A percentile compares a stretch with the other conserved stretches of the same genome.
Conservation (phyloP, 1,140 invertebrate genomes). For the Contarinia nasturtii region DNA sequence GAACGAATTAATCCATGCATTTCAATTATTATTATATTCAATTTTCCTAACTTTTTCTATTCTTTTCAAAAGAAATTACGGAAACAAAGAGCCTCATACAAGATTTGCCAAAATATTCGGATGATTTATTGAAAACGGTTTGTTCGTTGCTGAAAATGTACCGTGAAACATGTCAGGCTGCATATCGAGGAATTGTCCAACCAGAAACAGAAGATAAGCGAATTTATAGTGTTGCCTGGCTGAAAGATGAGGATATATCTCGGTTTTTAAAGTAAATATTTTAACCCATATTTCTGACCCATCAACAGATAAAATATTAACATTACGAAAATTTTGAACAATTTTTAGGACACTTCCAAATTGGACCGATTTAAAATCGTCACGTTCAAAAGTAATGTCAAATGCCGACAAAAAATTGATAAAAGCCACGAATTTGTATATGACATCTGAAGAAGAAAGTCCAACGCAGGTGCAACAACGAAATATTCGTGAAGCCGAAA, state of each 20-base stretch:
- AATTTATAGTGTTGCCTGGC: conserved; percentile 75
- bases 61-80: conserved; percentile 31
- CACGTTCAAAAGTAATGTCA: conserved; percentile 13
- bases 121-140: conserved; percentile 22
- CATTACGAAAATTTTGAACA: not conserved
- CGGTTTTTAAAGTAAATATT: conserved; percentile 54
- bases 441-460: conserved; percentile 43
- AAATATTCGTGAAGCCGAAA: conserved; percentile 78
- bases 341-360: conserved; percentile 52
- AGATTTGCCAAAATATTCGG: conserved; percentile 36
- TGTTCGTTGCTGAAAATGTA: conserved; percentile 40
- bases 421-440: conserved; percentile 16
- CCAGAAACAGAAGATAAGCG: conserved; percentile 60
- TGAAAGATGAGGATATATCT: conserved; percentile 87
- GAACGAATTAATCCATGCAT: not conserved
- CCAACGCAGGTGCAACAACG: conserved; percentile 59
- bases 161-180: conserved; percentile 52
- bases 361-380: conserved; percentile 54
- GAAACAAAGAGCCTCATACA: conserved; percentile 49
- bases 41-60: not conserved
- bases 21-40: no score
- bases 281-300: not conserved
- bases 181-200: conserved; percentile 58
- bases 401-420: not conserved
- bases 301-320: no score